Evolutionary conservation across 1,140 invertebrate species (phyloP), one percentile per base, ranked within the genome.

Genomic region (Bombus soroeensis): DNA sequence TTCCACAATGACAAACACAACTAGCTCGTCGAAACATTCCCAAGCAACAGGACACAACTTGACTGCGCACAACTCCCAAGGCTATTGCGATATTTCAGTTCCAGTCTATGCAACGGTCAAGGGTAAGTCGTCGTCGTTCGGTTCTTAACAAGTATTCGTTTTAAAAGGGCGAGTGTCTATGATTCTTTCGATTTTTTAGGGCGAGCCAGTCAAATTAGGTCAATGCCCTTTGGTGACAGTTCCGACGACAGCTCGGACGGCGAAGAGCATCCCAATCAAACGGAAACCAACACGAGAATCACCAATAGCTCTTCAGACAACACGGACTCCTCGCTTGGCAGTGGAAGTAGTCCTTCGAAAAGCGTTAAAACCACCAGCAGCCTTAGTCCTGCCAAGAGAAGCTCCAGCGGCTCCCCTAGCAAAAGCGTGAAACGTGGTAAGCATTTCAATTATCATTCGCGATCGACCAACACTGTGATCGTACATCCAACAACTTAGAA

Each of bases 41-140:
- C 94, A 95, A 81, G 91, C 92, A 68, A 93, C 94, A 47, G 94
- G 94, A 59, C 94, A 94, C 77, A 95, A 94, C 87, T 91, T 95
- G 66, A 94, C 94, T 3, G 94, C 94, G 28, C 95, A 95, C 79
- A 94, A 94, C 87, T 94, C 94, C 39, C 94, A 95, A 89, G 97
- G 97, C 86, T 98, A 98, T 93, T 97, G 97, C 94, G 97, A 98
- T 95, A 98, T 98, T 91, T 98, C 97, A 70, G 98, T 99, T 78
- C 98, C 98, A 66, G 98, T 99, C 28, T 99, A 99, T 95, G 98
- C 98, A 37, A 99, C 98, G 53, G 98, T 99, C 32, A 99, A 99
- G 96, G 98, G 97, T 98, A 94, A 25, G 66, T 70, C 47, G 34
- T 5, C 22, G 28, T 37, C 66, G 4, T 28, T 6, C 41, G 10